Conservation (phyloP, 2,797 vertebrate genomes). For the Buceros bicornis region DNA sequence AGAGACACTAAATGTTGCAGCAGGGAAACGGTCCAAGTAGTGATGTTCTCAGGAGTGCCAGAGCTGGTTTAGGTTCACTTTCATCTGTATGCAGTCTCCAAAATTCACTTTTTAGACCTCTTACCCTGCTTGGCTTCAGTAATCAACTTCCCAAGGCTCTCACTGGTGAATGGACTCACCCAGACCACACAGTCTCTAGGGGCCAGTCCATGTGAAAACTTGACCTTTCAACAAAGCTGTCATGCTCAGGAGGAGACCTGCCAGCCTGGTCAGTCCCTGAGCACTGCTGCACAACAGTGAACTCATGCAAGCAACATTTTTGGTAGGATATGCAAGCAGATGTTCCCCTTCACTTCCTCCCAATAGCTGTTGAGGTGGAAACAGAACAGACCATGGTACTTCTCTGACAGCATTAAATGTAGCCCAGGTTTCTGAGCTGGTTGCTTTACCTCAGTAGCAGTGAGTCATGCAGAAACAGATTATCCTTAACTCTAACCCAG, state of each 20-base stretch:
- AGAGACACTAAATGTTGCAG: conserved; percentile 13
- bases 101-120: not conserved
- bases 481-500: not conserved
- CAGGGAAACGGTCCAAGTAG: not conserved
- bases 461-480: not conserved
- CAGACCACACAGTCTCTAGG: not conserved
- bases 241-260: not conserved
- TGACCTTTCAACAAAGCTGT: not conserved
- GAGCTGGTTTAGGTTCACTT: not conserved
- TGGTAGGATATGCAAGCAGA: not conserved
- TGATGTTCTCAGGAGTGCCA: not conserved
- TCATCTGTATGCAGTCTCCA: not conserved
- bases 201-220: not conserved
- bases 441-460: not conserved
- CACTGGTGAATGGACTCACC: not conserved
- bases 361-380: not conserved
- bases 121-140: not conserved
- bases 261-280: not conserved
- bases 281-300: not conserved
- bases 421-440: not conserved
- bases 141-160: not conserved
- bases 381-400: not conserved
- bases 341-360: not conserved
- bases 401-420: not conserved
- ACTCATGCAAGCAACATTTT: not conserved